Base-by-base conservation (phyloP, 2,797 vertebrate species). In the Tenualosa thibaudeaui region DNA sequence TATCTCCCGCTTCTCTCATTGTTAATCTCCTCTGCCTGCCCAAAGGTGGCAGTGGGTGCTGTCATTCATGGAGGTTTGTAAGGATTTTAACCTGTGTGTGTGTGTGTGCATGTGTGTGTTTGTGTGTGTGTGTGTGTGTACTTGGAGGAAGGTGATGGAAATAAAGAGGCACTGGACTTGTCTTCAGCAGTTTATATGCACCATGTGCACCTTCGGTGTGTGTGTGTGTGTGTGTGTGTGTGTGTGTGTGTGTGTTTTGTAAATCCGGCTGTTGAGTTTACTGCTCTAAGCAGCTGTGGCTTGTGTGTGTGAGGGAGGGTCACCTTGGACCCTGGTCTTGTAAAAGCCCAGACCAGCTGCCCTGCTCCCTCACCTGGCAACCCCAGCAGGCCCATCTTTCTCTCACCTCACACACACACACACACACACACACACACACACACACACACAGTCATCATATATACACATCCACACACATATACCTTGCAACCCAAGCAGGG, bases 211-310 rank as follows among this genome's bases (percentile, higher is more conserved):
- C 24, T 31, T 68, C 26, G 12, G 65, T 15, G 24, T 31, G 8
- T 37, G 65, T 37, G 8, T 68, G 60, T 26, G 24, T 65, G 60
- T 65, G n/a, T 65, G 50, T 51, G 65, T 68, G 24, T 37, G 65
- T 15, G 65, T 68, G 24, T 26, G 24, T 68, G 62, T 10, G 12
- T 68, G 62, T 75, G 37, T 75, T 75, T 75, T 75, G 68, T 2
- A 75, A 75, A 40, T 37, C 37, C 68, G 68, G 68, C 68, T 75
- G 68, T 75, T 75, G 68, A 75, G 68, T 75, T 75, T 75, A n/a
- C 56, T 24, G 24, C 84, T 58, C 82, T 68, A 3, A 4, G 26
- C 82, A 62, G 82, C 26, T 83, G 56, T 65, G 37, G 58, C 46
- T 37, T 53, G 56, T 68, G 24, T 43, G 24, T 43, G 24, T 6